These are phyloP conservation scores for Picus viridis DNA, from an alignment of 2,797 vertebrate species.

Conservation along the genomic window DNA sequence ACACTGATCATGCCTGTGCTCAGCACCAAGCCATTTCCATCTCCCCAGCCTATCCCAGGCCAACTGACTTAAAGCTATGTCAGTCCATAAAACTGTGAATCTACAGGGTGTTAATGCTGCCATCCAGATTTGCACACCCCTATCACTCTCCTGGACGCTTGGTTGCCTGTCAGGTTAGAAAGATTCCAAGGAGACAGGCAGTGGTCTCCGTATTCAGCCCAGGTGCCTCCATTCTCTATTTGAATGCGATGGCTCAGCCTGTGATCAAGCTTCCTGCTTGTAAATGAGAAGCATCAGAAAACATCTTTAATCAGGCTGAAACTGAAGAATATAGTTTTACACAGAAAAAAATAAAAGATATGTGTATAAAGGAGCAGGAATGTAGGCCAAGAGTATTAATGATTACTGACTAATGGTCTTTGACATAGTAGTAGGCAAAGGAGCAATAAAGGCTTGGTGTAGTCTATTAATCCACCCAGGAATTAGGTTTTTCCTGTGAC, in stretches of 20 bases:
- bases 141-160: not conserved
- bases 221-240: fast-evolving
- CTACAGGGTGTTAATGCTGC: not conserved
- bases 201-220: fast-evolving
- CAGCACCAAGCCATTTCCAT: not conserved
- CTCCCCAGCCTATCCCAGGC: not conserved
- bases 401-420: not conserved
- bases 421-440: not conserved
- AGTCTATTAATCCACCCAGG: not conserved
- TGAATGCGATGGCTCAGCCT: not conserved
- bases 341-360: not conserved
- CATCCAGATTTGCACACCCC: not conserved
- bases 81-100: not conserved
- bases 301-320: not conserved
- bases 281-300: not conserved
- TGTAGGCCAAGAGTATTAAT: not conserved
- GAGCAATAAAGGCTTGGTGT: not conserved
- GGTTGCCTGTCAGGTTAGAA: not conserved
- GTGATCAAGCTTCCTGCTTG: not conserved
- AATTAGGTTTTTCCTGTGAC: not conserved
- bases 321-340: not conserved
- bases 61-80: not conserved
- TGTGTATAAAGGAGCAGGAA: not conserved
- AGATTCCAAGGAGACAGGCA: not conserved
- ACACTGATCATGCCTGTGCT: not conserved